These are phyloP conservation scores for Sterrhoptilus dennistouni DNA, from an alignment of 2,113 vertebrate genomes.

Conservation along the genomic window DNA sequence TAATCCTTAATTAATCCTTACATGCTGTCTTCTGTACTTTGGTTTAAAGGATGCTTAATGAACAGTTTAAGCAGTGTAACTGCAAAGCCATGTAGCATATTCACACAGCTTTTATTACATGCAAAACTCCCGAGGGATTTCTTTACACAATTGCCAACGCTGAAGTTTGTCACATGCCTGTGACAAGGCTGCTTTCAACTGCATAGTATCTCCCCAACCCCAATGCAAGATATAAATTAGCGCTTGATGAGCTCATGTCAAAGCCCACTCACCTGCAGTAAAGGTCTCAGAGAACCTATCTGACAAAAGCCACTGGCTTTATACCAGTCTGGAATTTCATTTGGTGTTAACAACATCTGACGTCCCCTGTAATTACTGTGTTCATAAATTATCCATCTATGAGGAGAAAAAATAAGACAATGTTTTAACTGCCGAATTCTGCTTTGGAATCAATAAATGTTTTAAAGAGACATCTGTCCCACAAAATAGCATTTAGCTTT, in stretches of 20 bases:
- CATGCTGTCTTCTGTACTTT: neutral
- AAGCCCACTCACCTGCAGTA: slow-evolving; percentile 82
- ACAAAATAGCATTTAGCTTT: neutral
- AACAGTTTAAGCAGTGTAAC: neutral
- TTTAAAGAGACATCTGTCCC: neutral
- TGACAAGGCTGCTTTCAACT: neutral
- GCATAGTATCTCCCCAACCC: neutral
- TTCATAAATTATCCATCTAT: slow-evolving; percentile 92
- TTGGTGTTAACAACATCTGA: slow-evolving; percentile 84
- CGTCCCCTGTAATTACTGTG: slow-evolving; percentile 84
- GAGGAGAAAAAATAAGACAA: neutral
- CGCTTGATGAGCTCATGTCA: neutral
- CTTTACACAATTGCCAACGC: neutral
- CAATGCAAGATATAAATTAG: neutral
- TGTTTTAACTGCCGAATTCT: neutral
- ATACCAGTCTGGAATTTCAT: slow-evolving; percentile 80
- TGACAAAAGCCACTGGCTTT: slow-evolving; percentile 77
- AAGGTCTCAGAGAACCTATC: slow-evolving; percentile 90
- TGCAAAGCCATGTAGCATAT: neutral
- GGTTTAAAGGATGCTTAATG: neutral
- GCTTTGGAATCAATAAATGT: neutral
- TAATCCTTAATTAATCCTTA: neutral
- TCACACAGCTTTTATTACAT: neutral
- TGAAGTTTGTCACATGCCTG: neutral
- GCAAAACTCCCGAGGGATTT: neutral